Base-by-base conservation (phyloP, 2,797 vertebrate genomes). In the Salmo trutta region DNA sequence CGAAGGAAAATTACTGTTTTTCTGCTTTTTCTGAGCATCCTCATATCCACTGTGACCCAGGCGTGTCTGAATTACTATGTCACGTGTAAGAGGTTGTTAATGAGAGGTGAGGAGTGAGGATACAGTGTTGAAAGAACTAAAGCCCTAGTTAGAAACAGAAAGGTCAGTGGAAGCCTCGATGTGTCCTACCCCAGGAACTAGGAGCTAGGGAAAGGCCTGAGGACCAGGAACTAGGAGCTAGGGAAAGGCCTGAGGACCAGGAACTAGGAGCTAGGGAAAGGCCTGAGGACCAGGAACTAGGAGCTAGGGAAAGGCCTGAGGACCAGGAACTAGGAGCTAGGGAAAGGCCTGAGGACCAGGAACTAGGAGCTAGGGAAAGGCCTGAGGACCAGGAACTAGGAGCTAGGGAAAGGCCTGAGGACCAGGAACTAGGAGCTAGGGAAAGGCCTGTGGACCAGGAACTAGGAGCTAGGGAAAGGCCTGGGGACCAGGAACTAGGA, bases 101-200 rank as follows among this genome's bases (percentile, higher is more conserved):
- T 90, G 81, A 82, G 83, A 87, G 82, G 86, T 77, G 59, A 69
- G 83, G 87, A 83, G 87, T 77, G 54, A 71, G 81, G 83, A 83
- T 86, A 83, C 85, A 74, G 88, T 79, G 12, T 79, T 82, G 86
- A 88, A 89, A 89, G 88, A 87, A 84, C 59, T 62, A 8, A 21
- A 89, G 87, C 87, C 83, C 79, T 77, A 75, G 89, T 82, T 91
- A 75, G 81, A 90, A 91, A 85, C 84, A 84, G 87, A 93, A 94
- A 95, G 94, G 94, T 94, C 93, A 93, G 41, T 10, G 82, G 75
- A 83, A 91, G 89, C 92, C 91, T 81, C 79, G 88, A 90, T 92
- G 81, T 83, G 85, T 84, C 73, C 79, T 86, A 86, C 83, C 80
- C 41, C 10, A 12, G 41, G 91, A 93, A 91, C 90, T 88, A 82